Evolutionary conservation across 2,797 vertebrate genomes (phyloP).

Genomic region (Alfaro cultratus): DNA sequence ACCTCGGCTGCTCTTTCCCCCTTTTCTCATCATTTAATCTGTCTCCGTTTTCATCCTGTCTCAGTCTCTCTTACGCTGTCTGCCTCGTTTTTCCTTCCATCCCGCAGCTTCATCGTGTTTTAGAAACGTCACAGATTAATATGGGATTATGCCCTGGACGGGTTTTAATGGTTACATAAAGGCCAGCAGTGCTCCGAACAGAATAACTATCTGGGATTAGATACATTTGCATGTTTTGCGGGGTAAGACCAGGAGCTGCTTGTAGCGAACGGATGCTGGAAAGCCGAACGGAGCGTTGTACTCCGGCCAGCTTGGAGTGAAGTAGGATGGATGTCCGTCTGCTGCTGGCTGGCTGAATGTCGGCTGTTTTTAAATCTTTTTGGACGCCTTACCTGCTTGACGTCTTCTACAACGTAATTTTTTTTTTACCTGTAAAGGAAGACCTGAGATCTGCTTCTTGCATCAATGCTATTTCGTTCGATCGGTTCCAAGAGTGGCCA

Average conservation of each 20-base stretch:
- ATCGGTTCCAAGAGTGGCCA: slow-evolving; percentile 6
- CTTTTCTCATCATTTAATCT: slow-evolving; percentile 17
- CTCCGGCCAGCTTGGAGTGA: slow-evolving; percentile 21
- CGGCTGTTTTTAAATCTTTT: not conserved
- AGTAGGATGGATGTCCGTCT: slow-evolving; percentile 34
- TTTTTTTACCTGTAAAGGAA: not conserved
- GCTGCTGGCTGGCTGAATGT: slow-evolving; percentile 12
- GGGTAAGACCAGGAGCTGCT: slow-evolving; percentile 40
- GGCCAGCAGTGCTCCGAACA: slow-evolving; percentile 70
- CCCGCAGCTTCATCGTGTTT: slow-evolving; percentile 57
- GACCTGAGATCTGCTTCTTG: not conserved
- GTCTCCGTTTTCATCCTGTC: slow-evolving; percentile 7
- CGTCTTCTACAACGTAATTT: not conserved
- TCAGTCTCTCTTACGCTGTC: not conserved
- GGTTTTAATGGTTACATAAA: slow-evolving; percentile 84
- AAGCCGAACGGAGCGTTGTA: slow-evolving; percentile 28
- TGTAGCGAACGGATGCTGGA: slow-evolving; percentile 14
- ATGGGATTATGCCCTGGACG: slow-evolving; percentile 67
- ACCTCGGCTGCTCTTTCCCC: slow-evolving; percentile 24
- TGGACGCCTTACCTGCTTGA: slow-evolving; percentile 5
- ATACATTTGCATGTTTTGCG: slow-evolving; percentile 48
- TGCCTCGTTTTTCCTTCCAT: slow-evolving; percentile 16
- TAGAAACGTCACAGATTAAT: slow-evolving; percentile 74
- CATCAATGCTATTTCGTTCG: not conserved
- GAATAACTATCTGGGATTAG: slow-evolving; percentile 84